Evolutionary conservation across 2,797 vertebrate genomes (phyloP).

Genomic region (Pseudochirops cupreus): DNA sequence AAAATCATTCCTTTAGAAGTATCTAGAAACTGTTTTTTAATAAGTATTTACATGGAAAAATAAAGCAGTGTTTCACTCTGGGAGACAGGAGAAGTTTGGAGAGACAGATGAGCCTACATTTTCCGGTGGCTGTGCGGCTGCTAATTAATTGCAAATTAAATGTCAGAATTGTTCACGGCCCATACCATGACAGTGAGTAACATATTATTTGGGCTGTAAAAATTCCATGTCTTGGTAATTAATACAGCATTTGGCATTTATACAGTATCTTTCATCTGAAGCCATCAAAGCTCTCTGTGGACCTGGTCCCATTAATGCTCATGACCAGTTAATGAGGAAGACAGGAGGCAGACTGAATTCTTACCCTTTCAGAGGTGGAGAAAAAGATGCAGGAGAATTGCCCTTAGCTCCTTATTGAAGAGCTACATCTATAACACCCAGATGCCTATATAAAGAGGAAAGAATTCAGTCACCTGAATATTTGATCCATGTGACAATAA

Average conservation of each 20-base stretch:
- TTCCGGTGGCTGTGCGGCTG: constrained; percentile 15
- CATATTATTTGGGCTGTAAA: constrained; percentile 24
- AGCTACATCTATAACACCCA: constrained; percentile 40
- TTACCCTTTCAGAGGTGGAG: neutral
- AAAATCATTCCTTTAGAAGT: constrained; percentile 19
- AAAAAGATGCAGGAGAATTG: constrained; percentile 17
- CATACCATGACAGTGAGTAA: constrained; percentile 53
- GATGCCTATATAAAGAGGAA: constrained; percentile 47
- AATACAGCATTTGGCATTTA: neutral
- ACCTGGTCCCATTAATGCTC: constrained; percentile 30
- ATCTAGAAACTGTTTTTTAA: neutral
- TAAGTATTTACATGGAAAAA: constrained; percentile 42
- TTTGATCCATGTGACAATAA: constrained; percentile 53
- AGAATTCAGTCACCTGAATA: constrained; percentile 26
- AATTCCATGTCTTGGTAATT: constrained; percentile 30
- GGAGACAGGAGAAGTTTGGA: constrained; percentile 41
- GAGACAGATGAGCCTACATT: constrained; percentile 12
- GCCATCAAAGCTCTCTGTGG: neutral
- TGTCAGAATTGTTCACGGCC: constrained; percentile 43
- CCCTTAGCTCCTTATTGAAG: constrained; percentile 2
- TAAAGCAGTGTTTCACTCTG: neutral
- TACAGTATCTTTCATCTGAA: constrained; percentile 39
- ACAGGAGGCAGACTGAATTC: neutral
- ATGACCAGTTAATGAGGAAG: constrained; percentile 2
- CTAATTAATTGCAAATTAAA: constrained; percentile 65